Evolutionary conservation across 2,888 invertebrate genomes (phyloP).

Genomic region (Ennomos quercinarius): DNA sequence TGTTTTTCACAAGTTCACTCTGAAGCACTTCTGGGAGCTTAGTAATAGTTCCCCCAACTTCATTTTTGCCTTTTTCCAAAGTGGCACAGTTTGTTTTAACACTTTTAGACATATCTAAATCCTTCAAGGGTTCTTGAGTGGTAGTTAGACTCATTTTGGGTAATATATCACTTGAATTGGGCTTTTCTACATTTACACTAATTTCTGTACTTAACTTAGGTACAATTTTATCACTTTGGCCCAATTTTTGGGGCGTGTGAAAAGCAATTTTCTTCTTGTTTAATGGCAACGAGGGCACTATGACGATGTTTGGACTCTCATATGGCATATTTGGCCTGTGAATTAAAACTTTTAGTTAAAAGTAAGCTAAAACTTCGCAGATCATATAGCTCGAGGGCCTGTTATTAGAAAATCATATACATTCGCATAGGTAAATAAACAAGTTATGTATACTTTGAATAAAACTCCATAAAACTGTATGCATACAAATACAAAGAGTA

Average conservation of each 20-base stretch:
- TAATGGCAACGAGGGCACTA: slow-evolving; percentile 25
- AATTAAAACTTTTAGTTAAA: slow-evolving; percentile 5
- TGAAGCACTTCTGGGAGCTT: slow-evolving; percentile 3
- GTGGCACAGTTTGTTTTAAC: too few relatives aligned
- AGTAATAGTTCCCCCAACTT: background rate
- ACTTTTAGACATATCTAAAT: too few relatives aligned
- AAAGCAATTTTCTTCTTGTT: slow-evolving; percentile 2
- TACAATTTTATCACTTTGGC: background rate
- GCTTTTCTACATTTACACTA: background rate
- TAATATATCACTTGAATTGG: background rate
- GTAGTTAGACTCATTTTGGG: background rate
- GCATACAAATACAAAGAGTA: too few relatives aligned
- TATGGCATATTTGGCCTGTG: slow-evolving; percentile 29
- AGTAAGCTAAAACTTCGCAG: too few relatives aligned
- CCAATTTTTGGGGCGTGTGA: background rate
- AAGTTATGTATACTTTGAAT: too few relatives aligned
- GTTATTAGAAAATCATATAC: too few relatives aligned
- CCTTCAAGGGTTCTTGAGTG: background rate
- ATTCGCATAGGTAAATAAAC: background rate
- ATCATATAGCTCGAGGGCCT: too few relatives aligned
- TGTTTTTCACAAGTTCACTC: slow-evolving; percentile 18
- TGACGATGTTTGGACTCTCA: slow-evolving; percentile 31
- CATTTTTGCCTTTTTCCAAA: background rate
- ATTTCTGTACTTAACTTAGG: background rate
- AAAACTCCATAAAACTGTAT: too few relatives aligned